phyloP scores from a whole-genome alignment of 2,888 invertebrate genomes.

The Eledone cirrhosa region DNA sequence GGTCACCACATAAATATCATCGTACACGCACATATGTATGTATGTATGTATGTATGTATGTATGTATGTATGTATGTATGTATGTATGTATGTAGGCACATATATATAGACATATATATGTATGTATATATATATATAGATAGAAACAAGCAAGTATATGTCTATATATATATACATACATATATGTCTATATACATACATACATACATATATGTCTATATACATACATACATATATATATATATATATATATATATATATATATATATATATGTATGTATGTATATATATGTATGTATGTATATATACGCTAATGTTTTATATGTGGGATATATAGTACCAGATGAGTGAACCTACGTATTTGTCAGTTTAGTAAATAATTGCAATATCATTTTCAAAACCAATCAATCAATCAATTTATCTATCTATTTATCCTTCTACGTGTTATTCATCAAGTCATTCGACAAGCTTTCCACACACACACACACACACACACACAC shows the following conservation, averaged over 20 bases:
- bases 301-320: neutral
- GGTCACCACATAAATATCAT: neutral
- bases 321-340: too few species aligned
- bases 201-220: neutral
- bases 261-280: neutral
- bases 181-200: neutral
- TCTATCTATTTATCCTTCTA: too few species aligned
- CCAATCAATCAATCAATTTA: too few species aligned
- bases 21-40: neutral
- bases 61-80: neutral
- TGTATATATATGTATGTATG: neutral
- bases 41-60: neutral
- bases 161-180: neutral
- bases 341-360: too few species aligned
- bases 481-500: too few species aligned
- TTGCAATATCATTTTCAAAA: too few species aligned
- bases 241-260: neutral
- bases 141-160: too few species aligned
- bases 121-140: too few species aligned
- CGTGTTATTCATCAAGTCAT: too few species aligned
- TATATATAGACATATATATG: neutral
- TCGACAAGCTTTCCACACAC: too few species aligned
- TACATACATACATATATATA: neutral
- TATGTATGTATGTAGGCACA: neutral
- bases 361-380: too few species aligned